Base-by-base conservation (phyloP, 2,888 invertebrate species). In the Acanthopleura granulata region DNA sequence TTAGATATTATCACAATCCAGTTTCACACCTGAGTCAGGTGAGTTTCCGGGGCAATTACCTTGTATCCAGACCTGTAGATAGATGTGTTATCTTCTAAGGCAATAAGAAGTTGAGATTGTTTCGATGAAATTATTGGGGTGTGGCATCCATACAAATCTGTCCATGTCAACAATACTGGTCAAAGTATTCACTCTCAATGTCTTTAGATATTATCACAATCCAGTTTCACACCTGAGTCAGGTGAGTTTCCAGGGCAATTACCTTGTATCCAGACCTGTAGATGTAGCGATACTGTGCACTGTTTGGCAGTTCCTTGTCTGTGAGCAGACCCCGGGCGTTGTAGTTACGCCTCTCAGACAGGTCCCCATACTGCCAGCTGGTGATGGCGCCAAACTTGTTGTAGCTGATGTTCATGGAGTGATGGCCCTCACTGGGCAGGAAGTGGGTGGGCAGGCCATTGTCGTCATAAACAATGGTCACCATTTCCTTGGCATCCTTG, bases 291-390 rank as follows among this genome's bases (percentile, higher is more conserved):
- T 97, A 94, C 0, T 95, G 95, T n/a, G 96, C 96, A 85, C 96
- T 96, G 89, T 96, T 95, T 70, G 95, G 94, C 81, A 95, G 95
- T n/a, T 95, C 95, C 62, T 96, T 94, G 91, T 97, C 96, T 0
- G 96, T 94, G 61, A 97, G 91, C 86, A 97, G 93, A 0, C 97
- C 97, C 16, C 82, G 80, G 84, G 96, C 95, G 0, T 97, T 96
- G 89, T 97, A 98, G 78, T 94, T 95, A 87, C 96, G 96, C 0
- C 94, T 95, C 76, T 95, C 97, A 85, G 94, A 95, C 11, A 97
- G 92, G 79, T 96, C 95, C 30, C 97, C 97, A 95, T 97, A 97
- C 87, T 94, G 94, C 97, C 97, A 97, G 49, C 95, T 95, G 85
- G 95, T 95, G 51, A 97, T 94, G 80, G 97, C 93, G 87, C 97